phyloP scores from a whole-genome alignment of 1,140 invertebrate species.

The Saxidomus purpurata region DNA sequence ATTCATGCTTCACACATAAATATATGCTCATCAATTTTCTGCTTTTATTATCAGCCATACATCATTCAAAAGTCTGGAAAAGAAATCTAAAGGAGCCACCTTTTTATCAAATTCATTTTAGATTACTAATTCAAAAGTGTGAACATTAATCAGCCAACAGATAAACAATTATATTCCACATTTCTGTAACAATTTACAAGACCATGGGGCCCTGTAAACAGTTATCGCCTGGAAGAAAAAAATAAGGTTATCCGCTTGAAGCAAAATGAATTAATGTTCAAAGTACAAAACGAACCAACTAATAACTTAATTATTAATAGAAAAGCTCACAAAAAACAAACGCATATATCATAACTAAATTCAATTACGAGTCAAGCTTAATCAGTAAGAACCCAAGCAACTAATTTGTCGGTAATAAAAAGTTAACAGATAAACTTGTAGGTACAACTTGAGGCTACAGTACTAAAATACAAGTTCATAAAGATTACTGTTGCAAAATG shows the following conservation, averaged over 20 bases:
- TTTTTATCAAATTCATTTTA: neutral
- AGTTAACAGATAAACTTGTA: neutral
- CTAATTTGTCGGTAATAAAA: constrained; percentile 47
- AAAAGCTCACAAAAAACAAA: neutral
- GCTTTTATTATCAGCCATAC: neutral
- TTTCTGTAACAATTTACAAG: constrained; percentile 12
- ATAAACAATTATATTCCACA: neutral
- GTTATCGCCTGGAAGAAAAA: too few relatives aligned
- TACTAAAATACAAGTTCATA: neutral
- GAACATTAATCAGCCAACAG: neutral
- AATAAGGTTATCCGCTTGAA: neutral
- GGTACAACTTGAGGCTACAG: neutral
- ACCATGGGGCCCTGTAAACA: neutral
- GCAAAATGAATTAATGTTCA: neutral
- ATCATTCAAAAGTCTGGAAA: neutral
- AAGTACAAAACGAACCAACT: neutral
- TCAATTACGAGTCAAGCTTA: constrained; percentile 33
- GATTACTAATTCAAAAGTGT: constrained; percentile 1
- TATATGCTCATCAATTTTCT: neutral
- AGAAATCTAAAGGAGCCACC: neutral
- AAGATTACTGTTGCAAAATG: neutral
- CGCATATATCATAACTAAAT: constrained; percentile 22
- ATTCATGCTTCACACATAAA: neutral
- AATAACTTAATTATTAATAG: neutral
- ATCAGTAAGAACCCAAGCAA: constrained; percentile 11